Evolutionary conservation across 2,888 invertebrate species (phyloP).

Genomic region (Drosophila heteroneura): DNA sequence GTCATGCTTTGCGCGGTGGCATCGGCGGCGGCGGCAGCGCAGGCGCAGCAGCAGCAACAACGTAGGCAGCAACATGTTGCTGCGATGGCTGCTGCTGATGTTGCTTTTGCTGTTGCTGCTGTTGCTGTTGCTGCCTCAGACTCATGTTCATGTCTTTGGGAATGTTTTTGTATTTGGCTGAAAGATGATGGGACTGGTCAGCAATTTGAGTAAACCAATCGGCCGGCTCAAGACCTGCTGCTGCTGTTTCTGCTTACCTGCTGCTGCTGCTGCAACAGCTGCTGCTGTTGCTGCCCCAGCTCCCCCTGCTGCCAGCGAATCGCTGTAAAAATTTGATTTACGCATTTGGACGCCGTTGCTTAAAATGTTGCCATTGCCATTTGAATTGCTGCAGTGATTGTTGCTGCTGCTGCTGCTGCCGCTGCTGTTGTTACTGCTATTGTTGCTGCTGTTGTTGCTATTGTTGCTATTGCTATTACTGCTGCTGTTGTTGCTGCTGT

Average conservation of each 20-base stretch:
- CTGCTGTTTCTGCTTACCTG: constrained; percentile 46
- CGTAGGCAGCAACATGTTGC: constrained; percentile 37
- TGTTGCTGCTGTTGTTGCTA: constrained; percentile 16
- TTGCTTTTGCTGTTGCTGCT: constrained; percentile 18
- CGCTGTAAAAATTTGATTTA: constrained; percentile 64
- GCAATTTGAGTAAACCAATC: constrained; percentile 84
- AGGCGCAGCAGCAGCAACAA: constrained; percentile 63
- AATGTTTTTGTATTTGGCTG: constrained; percentile 86
- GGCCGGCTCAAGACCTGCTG: constrained; percentile 81
- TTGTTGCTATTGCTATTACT: constrained; percentile 5
- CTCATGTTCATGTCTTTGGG: constrained; percentile 85
- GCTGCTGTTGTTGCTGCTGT: constrained; percentile 22
- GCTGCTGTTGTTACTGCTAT: constrained; percentile 7
- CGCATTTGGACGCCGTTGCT: constrained; percentile 57
- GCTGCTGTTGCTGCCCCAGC: constrained; percentile 46
- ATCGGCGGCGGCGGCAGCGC: constrained; percentile 83
- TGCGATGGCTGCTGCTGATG: constrained; percentile 13
- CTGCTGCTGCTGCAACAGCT: constrained; percentile 32
- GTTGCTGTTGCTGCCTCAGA: constrained; percentile 60
- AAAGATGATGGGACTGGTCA: constrained; percentile 85
- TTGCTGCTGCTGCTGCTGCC: constrained; percentile 19
- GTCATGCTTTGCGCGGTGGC: constrained; percentile 86
- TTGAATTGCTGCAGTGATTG: constrained; percentile 37
- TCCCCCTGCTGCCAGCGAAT: constrained; percentile 38
- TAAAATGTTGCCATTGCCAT: constrained; percentile 43